phyloP scores from a whole-genome alignment of 2,113 vertebrate species.

The Trematomus loennbergii region DNA sequence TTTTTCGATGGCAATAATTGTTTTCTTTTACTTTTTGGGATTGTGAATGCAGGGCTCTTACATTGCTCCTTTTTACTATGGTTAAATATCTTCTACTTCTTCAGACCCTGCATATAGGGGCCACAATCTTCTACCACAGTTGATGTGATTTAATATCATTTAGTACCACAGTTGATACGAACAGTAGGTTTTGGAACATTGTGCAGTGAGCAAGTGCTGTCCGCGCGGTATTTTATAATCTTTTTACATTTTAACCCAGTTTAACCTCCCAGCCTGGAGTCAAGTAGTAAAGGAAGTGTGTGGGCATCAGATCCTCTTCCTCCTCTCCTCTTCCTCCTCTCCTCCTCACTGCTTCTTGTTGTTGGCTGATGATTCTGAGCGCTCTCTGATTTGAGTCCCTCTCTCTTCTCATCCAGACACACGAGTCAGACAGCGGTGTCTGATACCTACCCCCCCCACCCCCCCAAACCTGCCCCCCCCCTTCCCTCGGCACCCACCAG shows the following conservation, averaged over 20 bases:
- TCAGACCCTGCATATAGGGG: too few species aligned
- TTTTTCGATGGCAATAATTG: too few species aligned
- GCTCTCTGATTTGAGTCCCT: constrained; percentile 57
- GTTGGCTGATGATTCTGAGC: constrained; percentile 60
- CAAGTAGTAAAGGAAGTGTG: constrained; percentile 45
- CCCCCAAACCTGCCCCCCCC: background rate
- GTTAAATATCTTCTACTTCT: too few species aligned
- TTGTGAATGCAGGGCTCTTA: too few species aligned
- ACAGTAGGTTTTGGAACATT: background rate
- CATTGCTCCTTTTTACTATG: too few species aligned
- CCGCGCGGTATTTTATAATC: constrained; percentile 47
- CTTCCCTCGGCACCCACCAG: constrained; percentile 71
- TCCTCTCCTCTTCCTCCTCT: constrained; percentile 18
- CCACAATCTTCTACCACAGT: too few species aligned
- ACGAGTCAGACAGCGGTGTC: constrained; percentile 61
- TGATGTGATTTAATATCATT: too few species aligned
- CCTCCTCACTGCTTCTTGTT: constrained; percentile 26
- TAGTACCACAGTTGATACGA: too few species aligned
- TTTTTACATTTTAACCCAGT: constrained; percentile 60
- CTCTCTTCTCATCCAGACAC: constrained; percentile 60
- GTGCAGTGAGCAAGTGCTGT: constrained; percentile 7
- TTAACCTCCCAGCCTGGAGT: constrained; percentile 60
- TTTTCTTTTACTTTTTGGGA: too few species aligned
- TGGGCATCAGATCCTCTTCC: constrained; percentile 37
- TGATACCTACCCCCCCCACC: constrained; percentile 69